These are phyloP conservation scores for Aphidius ervi DNA, from an alignment of 1,140 invertebrate genomes.

Conservation along the genomic window DNA sequence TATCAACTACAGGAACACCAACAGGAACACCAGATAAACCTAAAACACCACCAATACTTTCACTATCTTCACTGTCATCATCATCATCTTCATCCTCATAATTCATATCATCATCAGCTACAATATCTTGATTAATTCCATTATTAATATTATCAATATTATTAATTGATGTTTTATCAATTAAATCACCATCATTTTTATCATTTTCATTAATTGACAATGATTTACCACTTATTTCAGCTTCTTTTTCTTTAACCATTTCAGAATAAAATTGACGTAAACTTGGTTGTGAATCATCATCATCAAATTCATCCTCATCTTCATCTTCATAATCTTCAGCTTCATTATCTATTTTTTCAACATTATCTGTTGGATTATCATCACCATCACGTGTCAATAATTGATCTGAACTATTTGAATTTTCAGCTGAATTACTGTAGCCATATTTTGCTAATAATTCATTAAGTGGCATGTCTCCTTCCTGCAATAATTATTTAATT, in stretches of 20 bases:
- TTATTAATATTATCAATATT: conserved; percentile 28
- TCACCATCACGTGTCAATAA: conserved; percentile 39
- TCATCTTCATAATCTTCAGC: conserved; percentile 38
- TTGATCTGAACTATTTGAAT: conserved; percentile 44
- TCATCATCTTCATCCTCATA: conserved; percentile 29
- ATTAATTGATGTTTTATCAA: not conserved
- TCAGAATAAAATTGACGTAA: conserved; percentile 56
- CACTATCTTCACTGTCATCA: conserved; percentile 34
- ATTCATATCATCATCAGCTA: conserved; percentile 31
- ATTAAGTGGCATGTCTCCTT: conserved; percentile 90
- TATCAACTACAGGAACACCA: conserved; percentile 10
- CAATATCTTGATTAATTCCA: conserved; percentile 26
- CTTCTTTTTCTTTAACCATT: conserved; percentile 56
- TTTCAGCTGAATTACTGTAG: conserved; percentile 53
- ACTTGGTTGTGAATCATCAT: conserved; percentile 48
- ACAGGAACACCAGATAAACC: conserved; percentile 37
- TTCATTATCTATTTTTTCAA: conserved; percentile 35
- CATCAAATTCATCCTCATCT: conserved; percentile 45
- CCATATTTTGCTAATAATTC: conserved; percentile 86
- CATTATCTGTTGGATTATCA: conserved; percentile 33
- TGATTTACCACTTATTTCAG: conserved; percentile 39
- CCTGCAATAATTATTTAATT: conserved; percentile 39
- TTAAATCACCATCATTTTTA: no score
- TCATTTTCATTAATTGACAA: conserved; percentile 1
- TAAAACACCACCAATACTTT: conserved; percentile 25